Base-by-base conservation (phyloP, 2,797 vertebrate species). In the Melanotaenia trifasciata region DNA sequence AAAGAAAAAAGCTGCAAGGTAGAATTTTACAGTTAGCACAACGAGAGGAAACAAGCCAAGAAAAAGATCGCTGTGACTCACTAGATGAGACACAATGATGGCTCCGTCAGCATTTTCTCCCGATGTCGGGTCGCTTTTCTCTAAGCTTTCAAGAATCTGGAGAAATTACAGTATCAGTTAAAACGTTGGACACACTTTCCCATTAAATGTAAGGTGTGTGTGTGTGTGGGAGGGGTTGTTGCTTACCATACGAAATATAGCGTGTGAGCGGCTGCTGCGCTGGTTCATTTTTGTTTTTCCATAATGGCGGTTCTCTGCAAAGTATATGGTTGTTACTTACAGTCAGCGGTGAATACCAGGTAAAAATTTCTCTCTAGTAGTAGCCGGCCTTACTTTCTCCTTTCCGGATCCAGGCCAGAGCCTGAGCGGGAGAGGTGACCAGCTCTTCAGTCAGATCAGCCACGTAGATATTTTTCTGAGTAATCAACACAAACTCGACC, bases 281-380 rank as follows among this genome's bases (percentile, higher is more conserved):
- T 98, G 91, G 73, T 99, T 99, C 97, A 99, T 98, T 87, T 98
- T 98, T 0, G 97, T 99, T 88, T 96, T 96, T 56, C 96, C 97
- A 50, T 99, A 99, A 79, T 97, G 98, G 0, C 97, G 95, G 83
- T 96, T 99, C 88, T 96, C 97, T 99, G 33, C 6, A 79, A 13
- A 58, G 20, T 1, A 9, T 2, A 35, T 10, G 3, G n/a, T 30
- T 20, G 13, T 72, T 67, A 74, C 14, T 35, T 11, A 14, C 20
- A 54, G 18, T 0, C 1, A 20, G 13, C 50, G 53, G 20, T 5
- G 13, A 5, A 1, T 0, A 5, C 9, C 0, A 8, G 14, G 38
- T 3, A 40, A 6, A 10, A 10, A 22, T 22, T 18, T 20, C 9
- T 12, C 11, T 61, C 28, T 7, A 26, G 45, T 13, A 26, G 13